Conservation (phyloP, 35 echinoderm and acorn worm genomes). For the Diadema setosum region DNA sequence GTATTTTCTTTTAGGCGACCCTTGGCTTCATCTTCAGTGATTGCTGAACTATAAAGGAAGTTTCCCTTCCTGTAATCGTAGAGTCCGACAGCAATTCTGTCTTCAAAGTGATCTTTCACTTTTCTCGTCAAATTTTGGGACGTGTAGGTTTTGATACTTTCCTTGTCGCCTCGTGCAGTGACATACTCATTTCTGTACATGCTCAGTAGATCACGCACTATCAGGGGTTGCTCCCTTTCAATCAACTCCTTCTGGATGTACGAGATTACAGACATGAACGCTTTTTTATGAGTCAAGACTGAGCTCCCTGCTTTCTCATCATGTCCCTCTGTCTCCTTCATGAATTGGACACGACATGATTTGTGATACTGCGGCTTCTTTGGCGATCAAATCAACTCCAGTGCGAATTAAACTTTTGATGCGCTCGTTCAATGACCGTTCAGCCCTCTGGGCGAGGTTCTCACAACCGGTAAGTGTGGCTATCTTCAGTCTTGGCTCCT, state of each 20-base stretch:
- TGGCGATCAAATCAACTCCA: no score
- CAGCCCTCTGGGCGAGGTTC: constrained; percentile 19
- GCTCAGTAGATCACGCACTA: neutral
- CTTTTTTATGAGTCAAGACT: no score
- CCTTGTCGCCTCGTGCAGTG: neutral
- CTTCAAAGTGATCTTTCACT: constrained; percentile 39
- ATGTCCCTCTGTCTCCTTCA: no score
- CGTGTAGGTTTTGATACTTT: neutral
- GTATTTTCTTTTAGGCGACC: constrained; percentile 10
- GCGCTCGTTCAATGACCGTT: constrained; percentile 33
- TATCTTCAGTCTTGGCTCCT: constrained; percentile 34
- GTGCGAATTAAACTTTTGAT: constrained; percentile 45
- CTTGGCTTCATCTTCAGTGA: constrained; percentile 45
- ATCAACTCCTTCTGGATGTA: constrained; percentile 19
- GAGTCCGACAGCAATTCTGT: neutral
- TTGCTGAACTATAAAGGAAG: constrained; percentile 45
- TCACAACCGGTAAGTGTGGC: constrained; percentile 48
- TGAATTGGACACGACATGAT: no score
- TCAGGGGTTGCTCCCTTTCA: neutral
- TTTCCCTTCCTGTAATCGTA: constrained; percentile 47
- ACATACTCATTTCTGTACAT: neutral
- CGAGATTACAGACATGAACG: neutral
- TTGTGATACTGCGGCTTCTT: no score
- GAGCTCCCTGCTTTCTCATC: no score
- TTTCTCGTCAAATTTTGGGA: constrained; percentile 59